Evolutionary conservation across 2,797 vertebrate genomes (phyloP).

Genomic region (Arrhamphus sclerolepis): DNA sequence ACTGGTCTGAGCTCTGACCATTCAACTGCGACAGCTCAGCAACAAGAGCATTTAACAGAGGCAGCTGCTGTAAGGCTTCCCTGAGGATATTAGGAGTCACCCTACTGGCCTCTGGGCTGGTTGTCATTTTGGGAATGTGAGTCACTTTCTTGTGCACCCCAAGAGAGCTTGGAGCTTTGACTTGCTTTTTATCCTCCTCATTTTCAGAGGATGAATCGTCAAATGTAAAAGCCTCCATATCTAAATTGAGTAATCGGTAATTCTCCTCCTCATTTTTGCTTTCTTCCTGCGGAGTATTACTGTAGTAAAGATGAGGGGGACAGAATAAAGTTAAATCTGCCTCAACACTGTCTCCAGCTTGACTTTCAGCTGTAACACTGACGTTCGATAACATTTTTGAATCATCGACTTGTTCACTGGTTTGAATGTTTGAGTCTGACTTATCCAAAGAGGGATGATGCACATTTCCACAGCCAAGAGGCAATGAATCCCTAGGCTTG

Average conservation of each 20-base stretch:
- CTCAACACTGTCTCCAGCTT: slow-evolving; percentile 28
- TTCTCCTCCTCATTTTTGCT: slow-evolving; percentile 23
- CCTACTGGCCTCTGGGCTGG: slow-evolving; percentile 8
- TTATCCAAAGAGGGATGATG: slow-evolving; percentile 1
- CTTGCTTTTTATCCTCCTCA: slow-evolving; percentile 16
- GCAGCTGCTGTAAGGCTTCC: slow-evolving; percentile 79
- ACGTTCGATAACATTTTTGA: slow-evolving; percentile 15
- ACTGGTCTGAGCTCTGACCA: slow-evolving; percentile 39
- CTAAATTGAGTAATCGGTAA: slow-evolving; percentile 24
- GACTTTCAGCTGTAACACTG: slow-evolving; percentile 31
- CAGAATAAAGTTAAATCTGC: slow-evolving; percentile 74
- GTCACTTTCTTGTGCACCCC: slow-evolving; percentile 8
- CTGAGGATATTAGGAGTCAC: slow-evolving; percentile 35
- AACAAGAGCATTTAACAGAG: slow-evolving; percentile 88
- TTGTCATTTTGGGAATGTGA: neutral
- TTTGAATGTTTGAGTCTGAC: slow-evolving; percentile 15
- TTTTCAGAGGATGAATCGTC: slow-evolving; percentile 55
- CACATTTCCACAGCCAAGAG: slow-evolving; percentile 4
- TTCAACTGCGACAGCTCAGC: slow-evolving; percentile 86
- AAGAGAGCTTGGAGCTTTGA: neutral
- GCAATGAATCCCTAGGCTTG: neutral
- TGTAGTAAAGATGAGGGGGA: slow-evolving; percentile 88
- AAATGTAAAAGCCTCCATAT: slow-evolving; percentile 38
- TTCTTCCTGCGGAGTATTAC: slow-evolving; percentile 45
- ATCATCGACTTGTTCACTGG: slow-evolving; percentile 2